A percentile compares a stretch with the other conserved stretches of the same genome.
These are phyloP conservation scores for Podarcis muralis DNA, from an alignment of 2,113 vertebrate genomes.

Conservation along the genomic window DNA sequence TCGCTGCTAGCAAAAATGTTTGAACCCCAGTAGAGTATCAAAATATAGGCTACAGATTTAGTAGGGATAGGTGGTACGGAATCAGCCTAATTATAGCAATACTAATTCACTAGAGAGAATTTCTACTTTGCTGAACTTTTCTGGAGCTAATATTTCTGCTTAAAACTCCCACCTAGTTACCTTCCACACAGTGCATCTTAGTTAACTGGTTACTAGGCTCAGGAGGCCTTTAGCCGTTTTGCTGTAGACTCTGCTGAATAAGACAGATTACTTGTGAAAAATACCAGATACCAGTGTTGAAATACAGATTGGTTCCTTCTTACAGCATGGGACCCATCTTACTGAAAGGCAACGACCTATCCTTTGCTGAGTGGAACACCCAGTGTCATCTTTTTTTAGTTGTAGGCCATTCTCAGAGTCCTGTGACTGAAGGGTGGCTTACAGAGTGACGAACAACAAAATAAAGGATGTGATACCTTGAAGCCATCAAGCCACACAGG, in stretches of 20 bases:
- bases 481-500: conserved; percentile 54
- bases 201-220: not conserved
- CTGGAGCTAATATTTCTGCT: not conserved
- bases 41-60: not conserved
- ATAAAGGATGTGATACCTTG: conserved; percentile 39
- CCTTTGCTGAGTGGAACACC: too few species aligned
- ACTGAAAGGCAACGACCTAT: too few species aligned
- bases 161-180: not conserved
- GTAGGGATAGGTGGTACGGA: not conserved
- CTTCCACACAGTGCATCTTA: not conserved
- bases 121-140: not conserved
- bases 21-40: not conserved
- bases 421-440: not conserved
- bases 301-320: not conserved
- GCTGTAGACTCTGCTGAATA: not conserved
- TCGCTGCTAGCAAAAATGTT: not conserved
- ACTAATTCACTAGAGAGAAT: not conserved
- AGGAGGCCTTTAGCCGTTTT: not conserved
- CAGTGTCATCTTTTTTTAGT: not conserved
- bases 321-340: too few species aligned
- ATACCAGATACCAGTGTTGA: not conserved
- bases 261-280: not conserved
- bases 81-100: not conserved
- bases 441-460: not conserved
- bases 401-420: not conserved